These are phyloP conservation scores for Danionella dracula DNA, from an alignment of 2,797 vertebrate species.

Conservation along the genomic window DNA sequence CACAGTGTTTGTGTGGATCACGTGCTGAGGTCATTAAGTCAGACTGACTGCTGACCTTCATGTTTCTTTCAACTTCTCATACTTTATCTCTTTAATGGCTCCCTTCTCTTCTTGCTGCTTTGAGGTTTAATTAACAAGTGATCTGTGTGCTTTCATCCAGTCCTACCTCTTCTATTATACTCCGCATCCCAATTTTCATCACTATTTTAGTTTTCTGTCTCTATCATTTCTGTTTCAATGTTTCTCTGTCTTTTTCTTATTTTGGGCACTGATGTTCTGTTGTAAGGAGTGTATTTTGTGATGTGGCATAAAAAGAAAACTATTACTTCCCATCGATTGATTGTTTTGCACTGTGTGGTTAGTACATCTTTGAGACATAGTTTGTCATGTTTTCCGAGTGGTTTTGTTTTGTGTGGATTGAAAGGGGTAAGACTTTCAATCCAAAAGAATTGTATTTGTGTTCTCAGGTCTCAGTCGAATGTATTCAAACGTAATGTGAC, in stretches of 20 bases:
- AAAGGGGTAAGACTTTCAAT: no score
- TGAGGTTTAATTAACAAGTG: constrained; percentile 13
- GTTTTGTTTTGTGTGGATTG: background rate
- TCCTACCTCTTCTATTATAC: background rate
- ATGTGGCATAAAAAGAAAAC: background rate
- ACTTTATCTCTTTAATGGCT: background rate
- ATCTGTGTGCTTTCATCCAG: background rate
- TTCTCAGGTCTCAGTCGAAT: background rate
- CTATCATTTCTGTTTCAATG: background rate
- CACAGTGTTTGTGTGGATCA: background rate
- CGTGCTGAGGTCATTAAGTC: background rate
- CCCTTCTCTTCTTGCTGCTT: background rate
- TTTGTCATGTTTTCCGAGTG: background rate
- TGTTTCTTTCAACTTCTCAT: constrained; percentile 5
- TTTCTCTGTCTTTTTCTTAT: background rate
- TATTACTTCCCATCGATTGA: background rate
- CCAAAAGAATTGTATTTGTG: background rate
- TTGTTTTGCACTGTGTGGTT: background rate
- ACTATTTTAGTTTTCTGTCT: background rate
- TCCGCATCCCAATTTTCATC: background rate
- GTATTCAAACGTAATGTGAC: background rate
- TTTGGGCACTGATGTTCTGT: background rate
- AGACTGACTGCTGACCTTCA: constrained; percentile 1
- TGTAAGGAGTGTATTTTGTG: background rate
- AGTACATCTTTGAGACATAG: background rate